Conservation (phyloP, 2,113 vertebrate species). For the rat (Rattus norvegicus) region GRCr8 NC_086039.1:7616001-7616500, state of each 20-base stretch:
- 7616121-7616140: neutral
- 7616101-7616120: neutral
- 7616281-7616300: conserved; percentile 19
- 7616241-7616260: neutral
- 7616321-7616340: conserved; percentile 15
- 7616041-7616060: neutral
- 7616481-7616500: conserved; percentile 32
- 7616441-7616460: conserved; percentile 27
- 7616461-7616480: neutral
- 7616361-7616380: neutral
- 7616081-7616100: neutral
- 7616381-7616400: neutral
- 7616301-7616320: conserved; percentile 39
- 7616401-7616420: conserved; percentile 25
- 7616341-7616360: conserved; percentile 11
- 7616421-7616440: neutral
- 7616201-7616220: neutral
- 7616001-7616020: neutral
- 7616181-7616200: neutral
- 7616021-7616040: neutral
- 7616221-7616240: conserved; percentile 22
- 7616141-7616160: neutral
- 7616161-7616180: conserved; percentile 25
- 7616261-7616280: conserved; percentile 1
- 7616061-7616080: neutral